These are phyloP conservation scores for Illadopsis cleaveri DNA, from an alignment of 2,113 vertebrate genomes.

Conservation along the genomic window DNA sequence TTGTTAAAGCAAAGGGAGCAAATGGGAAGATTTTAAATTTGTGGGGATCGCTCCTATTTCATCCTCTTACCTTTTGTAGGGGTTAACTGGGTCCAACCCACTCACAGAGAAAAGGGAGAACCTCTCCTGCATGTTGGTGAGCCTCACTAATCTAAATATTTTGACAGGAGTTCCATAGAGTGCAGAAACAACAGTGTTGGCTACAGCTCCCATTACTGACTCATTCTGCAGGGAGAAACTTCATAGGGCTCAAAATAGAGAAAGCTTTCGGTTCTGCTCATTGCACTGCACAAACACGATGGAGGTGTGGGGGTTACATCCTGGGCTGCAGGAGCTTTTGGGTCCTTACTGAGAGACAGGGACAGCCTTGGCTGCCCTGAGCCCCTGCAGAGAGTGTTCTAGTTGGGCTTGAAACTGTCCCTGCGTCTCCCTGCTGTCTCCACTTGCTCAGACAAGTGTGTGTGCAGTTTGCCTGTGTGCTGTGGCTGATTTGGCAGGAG, in stretches of 20 bases:
- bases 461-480: background rate
- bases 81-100: background rate
- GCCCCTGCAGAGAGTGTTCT: background rate
- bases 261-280: background rate
- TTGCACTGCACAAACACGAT: background rate
- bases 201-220: conserved; percentile 7
- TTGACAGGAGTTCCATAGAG: conserved; percentile 14
- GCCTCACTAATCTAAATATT: conserved; percentile 42
- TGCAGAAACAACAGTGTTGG: conserved; percentile 14
- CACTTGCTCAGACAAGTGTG: background rate
- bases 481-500: background rate
- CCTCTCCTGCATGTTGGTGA: background rate
- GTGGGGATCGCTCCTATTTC: background rate
- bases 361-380: background rate
- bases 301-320: background rate
- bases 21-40: background rate
- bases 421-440: fast-evolving
- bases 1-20: background rate
- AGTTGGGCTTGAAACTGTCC: background rate
- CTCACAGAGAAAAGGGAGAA: background rate
- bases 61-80: background rate
- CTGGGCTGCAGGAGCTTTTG: background rate
- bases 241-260: background rate
- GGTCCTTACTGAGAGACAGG: background rate
- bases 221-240: conserved; percentile 7